A percentile compares a stretch with the other conserved stretches of the same genome.
Evolutionary conservation across 2,113 vertebrate genomes (phyloP).

Genomic region (Chaetura pelagica): DNA sequence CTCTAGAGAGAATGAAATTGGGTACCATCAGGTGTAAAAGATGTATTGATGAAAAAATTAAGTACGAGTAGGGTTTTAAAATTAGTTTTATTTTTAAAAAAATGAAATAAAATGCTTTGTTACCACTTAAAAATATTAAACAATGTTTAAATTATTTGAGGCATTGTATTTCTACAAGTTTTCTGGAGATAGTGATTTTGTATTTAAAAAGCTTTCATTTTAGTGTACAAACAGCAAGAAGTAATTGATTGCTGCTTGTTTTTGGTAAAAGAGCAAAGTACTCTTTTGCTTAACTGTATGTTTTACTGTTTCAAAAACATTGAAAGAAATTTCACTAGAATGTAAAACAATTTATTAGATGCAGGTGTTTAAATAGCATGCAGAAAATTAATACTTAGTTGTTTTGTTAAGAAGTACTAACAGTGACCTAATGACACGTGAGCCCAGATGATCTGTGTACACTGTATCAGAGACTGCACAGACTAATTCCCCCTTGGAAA

Average conservation of each 20-base stretch:
- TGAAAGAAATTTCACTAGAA: background rate
- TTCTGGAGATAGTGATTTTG: background rate
- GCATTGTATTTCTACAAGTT: background rate
- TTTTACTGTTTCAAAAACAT: background rate
- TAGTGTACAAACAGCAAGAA: background rate
- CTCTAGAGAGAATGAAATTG: background rate
- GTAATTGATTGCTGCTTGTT: background rate
- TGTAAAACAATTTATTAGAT: background rate
- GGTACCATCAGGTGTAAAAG: background rate
- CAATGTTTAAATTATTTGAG: rapidly evolving
- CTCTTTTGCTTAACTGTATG: background rate
- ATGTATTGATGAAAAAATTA: background rate
- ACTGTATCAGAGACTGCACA: background rate
- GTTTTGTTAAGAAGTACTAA: background rate
- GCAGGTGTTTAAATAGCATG: background rate
- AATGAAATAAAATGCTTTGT: background rate
- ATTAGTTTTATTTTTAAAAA: background rate
- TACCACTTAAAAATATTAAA: background rate
- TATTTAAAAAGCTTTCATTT: background rate
- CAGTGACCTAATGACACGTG: background rate
- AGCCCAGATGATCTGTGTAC: background rate
- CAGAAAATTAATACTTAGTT: background rate
- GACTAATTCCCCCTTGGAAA: background rate
- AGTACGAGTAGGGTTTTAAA: background rate
- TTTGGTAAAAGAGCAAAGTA: background rate